Conservation (phyloP, 2,888 invertebrate species). For the Alloscopus bannaensis region DNA sequence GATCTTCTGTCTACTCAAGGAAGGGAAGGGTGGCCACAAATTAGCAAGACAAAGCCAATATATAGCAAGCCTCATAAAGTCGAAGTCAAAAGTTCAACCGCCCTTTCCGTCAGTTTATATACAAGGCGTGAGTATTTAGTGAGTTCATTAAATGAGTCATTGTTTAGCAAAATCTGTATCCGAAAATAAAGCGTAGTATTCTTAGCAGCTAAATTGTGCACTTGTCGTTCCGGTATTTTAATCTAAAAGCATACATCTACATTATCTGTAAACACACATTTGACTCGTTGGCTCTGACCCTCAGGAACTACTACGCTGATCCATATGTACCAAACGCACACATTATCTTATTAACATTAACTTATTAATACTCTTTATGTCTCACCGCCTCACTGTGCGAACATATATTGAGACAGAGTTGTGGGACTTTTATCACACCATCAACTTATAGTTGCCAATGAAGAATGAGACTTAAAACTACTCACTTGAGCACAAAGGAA, state of each 20-base stretch:
- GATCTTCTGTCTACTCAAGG: no score
- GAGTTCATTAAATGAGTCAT: not conserved
- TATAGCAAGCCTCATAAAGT: not conserved
- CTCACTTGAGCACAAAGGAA: no score
- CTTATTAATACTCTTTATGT: no score
- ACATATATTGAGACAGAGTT: no score
- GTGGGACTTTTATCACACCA: no score
- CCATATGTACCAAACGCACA: no score
- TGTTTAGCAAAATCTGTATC: not conserved
- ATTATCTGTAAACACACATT: no score
- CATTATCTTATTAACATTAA: no score
- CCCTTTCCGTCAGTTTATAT: constrained; percentile 4
- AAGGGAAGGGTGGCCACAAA: constrained; percentile 5
- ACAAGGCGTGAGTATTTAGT: not conserved
- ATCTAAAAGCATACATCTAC: constrained; percentile 4
- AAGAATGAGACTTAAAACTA: no score
- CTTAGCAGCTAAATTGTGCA: no score
- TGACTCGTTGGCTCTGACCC: constrained; percentile 26
- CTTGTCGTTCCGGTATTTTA: constrained; percentile 15
- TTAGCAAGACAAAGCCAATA: not conserved
- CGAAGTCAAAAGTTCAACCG: constrained; percentile 2
- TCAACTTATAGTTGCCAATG: no score
- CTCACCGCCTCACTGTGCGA: no score
- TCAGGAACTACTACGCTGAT: constrained; percentile 8
- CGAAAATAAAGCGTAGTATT: not conserved